These are phyloP conservation scores for Pissodes strobi DNA, from an alignment of 1,140 invertebrate genomes.

Conservation along the genomic window DNA sequence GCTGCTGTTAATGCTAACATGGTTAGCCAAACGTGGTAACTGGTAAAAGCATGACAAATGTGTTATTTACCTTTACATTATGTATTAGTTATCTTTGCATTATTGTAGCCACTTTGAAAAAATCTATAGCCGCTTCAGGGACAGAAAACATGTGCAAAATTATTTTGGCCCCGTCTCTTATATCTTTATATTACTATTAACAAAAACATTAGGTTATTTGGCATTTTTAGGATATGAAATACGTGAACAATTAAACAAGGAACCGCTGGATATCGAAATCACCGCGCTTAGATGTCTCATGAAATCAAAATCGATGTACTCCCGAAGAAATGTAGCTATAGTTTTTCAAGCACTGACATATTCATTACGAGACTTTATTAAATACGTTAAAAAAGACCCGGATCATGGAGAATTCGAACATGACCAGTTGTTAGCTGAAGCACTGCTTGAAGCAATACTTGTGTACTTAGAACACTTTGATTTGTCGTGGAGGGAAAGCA, in stretches of 20 bases:
- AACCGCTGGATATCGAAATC: slow-evolving; percentile 18
- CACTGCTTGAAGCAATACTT: slow-evolving; percentile 21
- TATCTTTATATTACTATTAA: too few species aligned
- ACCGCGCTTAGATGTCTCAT: slow-evolving; percentile 17
- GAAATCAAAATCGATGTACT: slow-evolving; percentile 26
- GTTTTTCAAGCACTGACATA: slow-evolving; percentile 26
- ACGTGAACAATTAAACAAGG: slow-evolving; percentile 7
- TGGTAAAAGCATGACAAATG: too few species aligned
- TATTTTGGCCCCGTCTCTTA: too few species aligned
- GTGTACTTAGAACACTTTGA: slow-evolving; percentile 31
- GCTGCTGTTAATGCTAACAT: too few species aligned
- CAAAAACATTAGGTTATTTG: too few species aligned
- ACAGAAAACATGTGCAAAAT: too few species aligned
- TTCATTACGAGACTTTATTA: slow-evolving; percentile 20
- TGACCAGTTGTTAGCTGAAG: slow-evolving; percentile 10
- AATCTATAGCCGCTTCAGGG: too few species aligned
- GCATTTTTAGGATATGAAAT: slow-evolving; percentile 29
- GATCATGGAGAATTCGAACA: neutral
- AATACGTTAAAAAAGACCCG: slow-evolving; percentile 6
- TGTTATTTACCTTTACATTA: too few species aligned
- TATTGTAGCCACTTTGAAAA: too few species aligned
- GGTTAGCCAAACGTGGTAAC: too few species aligned
- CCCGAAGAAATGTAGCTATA: slow-evolving; percentile 20
- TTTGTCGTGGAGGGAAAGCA: slow-evolving; percentile 32
- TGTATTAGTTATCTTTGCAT: too few species aligned